Conservation (phyloP, 2,113 vertebrate species). For the Phyllostomus discolor region DNA sequence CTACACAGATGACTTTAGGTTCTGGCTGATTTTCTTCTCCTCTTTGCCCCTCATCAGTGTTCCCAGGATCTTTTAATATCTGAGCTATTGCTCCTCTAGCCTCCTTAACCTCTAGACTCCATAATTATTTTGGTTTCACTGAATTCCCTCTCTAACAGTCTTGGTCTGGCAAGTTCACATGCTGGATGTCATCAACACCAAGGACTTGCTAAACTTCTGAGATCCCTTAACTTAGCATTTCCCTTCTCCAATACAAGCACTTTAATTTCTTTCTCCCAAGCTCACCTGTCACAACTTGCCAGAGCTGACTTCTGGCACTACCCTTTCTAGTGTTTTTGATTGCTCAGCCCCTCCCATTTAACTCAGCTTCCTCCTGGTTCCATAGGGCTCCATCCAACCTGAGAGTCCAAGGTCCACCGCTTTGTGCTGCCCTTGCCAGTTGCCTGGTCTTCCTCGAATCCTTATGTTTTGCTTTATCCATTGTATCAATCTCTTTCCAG, state of each 20-base stretch:
- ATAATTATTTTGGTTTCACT: background rate
- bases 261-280: background rate
- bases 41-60: background rate
- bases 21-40: background rate
- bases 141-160: background rate
- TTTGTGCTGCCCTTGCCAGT: background rate
- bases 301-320: background rate
- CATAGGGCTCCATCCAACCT: background rate
- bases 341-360: background rate
- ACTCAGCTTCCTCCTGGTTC: background rate
- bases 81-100: background rate
- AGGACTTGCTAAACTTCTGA: background rate
- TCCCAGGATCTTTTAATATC: background rate
- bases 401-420: background rate
- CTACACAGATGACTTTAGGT: background rate
- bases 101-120: background rate
- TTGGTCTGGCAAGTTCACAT: background rate
- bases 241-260: background rate
- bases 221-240: background rate
- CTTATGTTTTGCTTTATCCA: background rate
- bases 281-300: background rate
- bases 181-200: background rate
- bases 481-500: background rate
- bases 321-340: background rate
- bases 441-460: background rate